Evolutionary conservation across 2,888 invertebrate genomes (phyloP).

Genomic region (Idaea dimidiata): DNA sequence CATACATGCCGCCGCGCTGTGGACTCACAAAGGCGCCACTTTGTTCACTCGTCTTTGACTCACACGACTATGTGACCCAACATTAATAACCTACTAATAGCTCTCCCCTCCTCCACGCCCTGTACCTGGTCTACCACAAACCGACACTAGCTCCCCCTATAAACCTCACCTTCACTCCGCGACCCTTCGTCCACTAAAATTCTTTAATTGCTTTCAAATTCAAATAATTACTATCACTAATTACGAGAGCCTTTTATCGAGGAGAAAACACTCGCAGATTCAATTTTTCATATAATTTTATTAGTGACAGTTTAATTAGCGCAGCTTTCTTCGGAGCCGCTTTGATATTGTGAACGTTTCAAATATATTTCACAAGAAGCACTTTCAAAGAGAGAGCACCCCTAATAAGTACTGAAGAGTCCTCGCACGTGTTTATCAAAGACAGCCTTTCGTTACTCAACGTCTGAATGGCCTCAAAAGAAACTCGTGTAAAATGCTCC

Average conservation of each 20-base stretch:
- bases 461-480: slow-evolving; percentile 81
- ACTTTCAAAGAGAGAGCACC: slow-evolving; percentile 80
- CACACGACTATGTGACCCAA: slow-evolving; percentile 64
- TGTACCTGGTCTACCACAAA: slow-evolving; percentile 13
- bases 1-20: slow-evolving; percentile 35
- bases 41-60: slow-evolving; percentile 72
- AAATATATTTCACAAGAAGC: slow-evolving; percentile 80
- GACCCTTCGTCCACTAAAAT: slow-evolving; percentile 13
- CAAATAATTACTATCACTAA: slow-evolving; percentile 20
- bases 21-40: slow-evolving; percentile 71
- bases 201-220: slow-evolving; percentile 16
- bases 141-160: background rate
- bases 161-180: slow-evolving; percentile 15
- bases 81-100: slow-evolving; percentile 74
- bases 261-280: slow-evolving; percentile 61
- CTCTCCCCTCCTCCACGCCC: slow-evolving; percentile 30
- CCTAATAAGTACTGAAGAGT: slow-evolving; percentile 82
- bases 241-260: slow-evolving; percentile 50
- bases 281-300: slow-evolving; percentile 78
- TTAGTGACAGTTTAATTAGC: slow-evolving; percentile 80
- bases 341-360: slow-evolving; percentile 79
- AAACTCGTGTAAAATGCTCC: slow-evolving; percentile 81
- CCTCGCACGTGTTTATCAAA: slow-evolving; percentile 82
- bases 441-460: slow-evolving; percentile 81
- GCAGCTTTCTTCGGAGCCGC: slow-evolving; percentile 74